Evolutionary conservation across 2,797 vertebrate genomes (phyloP), one percentile per base, ranked within the genome.

Genomic region (Hapalemur alaotrensis): DNA sequence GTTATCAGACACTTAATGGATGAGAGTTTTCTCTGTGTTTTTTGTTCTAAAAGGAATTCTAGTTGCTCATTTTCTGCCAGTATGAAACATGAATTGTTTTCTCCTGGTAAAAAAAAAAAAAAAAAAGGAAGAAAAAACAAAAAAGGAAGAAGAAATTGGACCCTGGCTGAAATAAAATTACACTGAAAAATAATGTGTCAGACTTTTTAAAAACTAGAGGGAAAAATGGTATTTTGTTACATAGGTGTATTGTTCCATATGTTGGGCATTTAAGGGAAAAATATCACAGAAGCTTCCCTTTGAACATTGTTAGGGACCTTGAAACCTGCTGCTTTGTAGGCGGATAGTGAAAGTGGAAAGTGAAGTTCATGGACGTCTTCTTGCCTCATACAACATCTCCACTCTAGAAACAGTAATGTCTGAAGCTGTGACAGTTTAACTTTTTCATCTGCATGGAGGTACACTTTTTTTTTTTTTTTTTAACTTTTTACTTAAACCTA

Each of bases 31-130:
- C 15, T 32, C 70, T 50, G 11, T 61, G 18, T 83, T 79, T 87
- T 59, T 93, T 94, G 12, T 81, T 94, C 76, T 84, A 75, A 89
- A 69, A 87, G 46, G 23, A 96, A 93, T 72, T 78, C 48, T 70
- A 25, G 32, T 63, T 92, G 32, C 67, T 89, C 48, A n/a, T 92
- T 96, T 96, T 90, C 65, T 57, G 18, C 46, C 72, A 75, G 46
- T 92, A 61, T 90, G 84, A 67, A 92, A 32, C 41, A 70, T 52
- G 67, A 91, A 57, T 83, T 95, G n/a, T 46, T 88, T 69, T 90
- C 52, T 80, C 15, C 50, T 86, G 69, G 75, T 5, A 67, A 93
- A 78, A 43, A 87, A 50, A 28, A 20, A 38, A 38, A 9, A 32
- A 11, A 35, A 14, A 2, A 32, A 88, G 30, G 9, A n/a, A 18